phyloP scores from a whole-genome alignment of 2,113 vertebrate genomes.

The Naja naja region DNA sequence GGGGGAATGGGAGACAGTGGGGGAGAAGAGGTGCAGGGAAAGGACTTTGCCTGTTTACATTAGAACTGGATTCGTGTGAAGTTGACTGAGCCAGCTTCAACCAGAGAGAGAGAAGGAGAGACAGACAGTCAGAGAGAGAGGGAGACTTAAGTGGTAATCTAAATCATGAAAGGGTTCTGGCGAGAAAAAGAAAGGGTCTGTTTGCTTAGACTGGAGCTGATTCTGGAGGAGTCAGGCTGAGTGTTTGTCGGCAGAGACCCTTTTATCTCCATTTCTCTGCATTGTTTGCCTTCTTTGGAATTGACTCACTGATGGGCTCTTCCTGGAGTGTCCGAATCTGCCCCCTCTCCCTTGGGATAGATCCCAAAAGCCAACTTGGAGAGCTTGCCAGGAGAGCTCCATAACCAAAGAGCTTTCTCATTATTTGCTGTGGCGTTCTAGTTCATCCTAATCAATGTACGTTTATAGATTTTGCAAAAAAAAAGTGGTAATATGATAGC shows the following conservation, averaged over 20 bases:
- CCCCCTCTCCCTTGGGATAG: neutral
- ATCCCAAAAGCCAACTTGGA: neutral
- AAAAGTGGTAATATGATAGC: neutral
- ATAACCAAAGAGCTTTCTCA: neutral
- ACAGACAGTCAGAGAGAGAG: constrained; percentile 42
- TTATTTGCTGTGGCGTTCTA: neutral
- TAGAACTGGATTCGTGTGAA: constrained; percentile 79
- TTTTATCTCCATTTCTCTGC: constrained; percentile 20
- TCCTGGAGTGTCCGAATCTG: neutral
- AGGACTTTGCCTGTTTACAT: constrained; percentile 81
- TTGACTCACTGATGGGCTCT: neutral
- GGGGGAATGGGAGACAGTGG: constrained; percentile 34
- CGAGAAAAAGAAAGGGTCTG: neutral
- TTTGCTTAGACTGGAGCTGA: neutral
- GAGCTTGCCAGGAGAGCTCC: neutral
- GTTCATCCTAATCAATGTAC: neutral
- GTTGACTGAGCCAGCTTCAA: constrained; percentile 68
- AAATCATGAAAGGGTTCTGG: constrained; percentile 26
- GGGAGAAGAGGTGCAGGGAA: constrained; percentile 54
- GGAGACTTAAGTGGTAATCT: constrained; percentile 27
- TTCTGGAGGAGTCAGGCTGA: constrained; percentile 28
- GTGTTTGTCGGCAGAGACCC: neutral
- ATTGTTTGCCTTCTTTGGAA: neutral
- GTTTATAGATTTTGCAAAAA: neutral
- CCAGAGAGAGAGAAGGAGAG: constrained; percentile 33